These are phyloP conservation scores for Opisthocomus hoazin DNA, from an alignment of 2,113 vertebrate genomes.

Conservation along the genomic window DNA sequence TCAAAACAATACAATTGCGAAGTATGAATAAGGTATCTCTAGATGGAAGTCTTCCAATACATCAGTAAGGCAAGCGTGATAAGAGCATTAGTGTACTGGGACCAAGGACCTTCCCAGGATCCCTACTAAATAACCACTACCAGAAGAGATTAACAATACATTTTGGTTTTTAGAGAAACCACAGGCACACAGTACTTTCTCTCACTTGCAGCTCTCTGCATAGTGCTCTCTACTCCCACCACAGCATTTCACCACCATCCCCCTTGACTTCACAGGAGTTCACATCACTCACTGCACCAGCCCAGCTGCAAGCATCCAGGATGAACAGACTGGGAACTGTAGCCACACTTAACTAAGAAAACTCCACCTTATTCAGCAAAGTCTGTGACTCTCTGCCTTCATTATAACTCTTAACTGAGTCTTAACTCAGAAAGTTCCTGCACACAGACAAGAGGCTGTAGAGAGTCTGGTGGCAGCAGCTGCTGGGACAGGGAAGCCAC, in stretches of 20 bases:
- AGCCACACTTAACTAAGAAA: background rate
- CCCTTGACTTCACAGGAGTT: background rate
- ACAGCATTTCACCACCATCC: background rate
- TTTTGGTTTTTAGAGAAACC: background rate
- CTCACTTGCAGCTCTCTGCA: background rate
- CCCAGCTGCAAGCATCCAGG: background rate
- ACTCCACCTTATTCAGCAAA: background rate
- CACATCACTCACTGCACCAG: rapidly evolving
- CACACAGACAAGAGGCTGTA: background rate
- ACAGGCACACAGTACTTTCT: background rate
- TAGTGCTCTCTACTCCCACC: background rate
- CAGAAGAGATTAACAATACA: background rate
- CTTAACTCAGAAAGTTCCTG: background rate
- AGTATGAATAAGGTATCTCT: background rate
- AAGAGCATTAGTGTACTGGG: background rate
- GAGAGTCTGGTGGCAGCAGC: background rate
- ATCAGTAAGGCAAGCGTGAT: too few relatives aligned
- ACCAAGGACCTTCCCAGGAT: background rate
- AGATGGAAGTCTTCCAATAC: background rate
- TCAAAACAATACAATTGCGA: background rate
- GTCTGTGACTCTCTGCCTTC: background rate
- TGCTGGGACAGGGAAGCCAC: background rate
- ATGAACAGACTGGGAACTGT: background rate
- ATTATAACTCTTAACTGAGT: background rate
- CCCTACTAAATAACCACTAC: background rate